Evolutionary conservation across 2,888 invertebrate species (phyloP), one percentile per base, ranked within the genome.

Genomic region (Cataglyphis altisquamis): DNA sequence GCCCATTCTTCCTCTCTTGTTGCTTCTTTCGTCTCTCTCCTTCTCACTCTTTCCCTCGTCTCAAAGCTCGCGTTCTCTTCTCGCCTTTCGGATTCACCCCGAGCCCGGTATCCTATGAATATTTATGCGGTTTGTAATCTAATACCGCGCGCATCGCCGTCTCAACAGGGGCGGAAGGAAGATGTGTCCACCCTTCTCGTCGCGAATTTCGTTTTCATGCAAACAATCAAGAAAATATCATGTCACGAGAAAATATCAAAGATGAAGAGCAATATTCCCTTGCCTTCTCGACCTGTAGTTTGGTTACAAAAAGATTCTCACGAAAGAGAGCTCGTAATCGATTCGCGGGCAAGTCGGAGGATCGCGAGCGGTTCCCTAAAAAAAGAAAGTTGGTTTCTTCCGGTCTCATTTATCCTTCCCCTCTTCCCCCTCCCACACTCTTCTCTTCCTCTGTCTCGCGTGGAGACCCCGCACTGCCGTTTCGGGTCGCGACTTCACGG

Each of bases 111-210:
- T 70, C 83, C 89, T 88, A 93, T 93, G 93, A 92, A 93, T 93
- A 93, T 93, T 93, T 93, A 93, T 92, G 88, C 78, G 68, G 70
- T 57, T 68, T 74, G 88, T 88, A 89, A 90, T 91, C 91, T 88
- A 91, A 91, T 90, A 88, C 89, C 48, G 41, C 55, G 68, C 52
- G 45, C 75, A 72, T 62, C 63, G 68, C 80, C 62, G 85, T 52
- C 57, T 72, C 68, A 45, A 32, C 52, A 45, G 62, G 80, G 67
- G 48, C 63, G 52, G 82, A 85, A 85, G 80, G 73, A 86, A 81
- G 60, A 72, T 41, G 73, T 55, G 73, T 45, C 66, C 83, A 68
- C 74, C 84, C 80, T 41, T 78, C 68, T 75, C 85, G 66, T 70
- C 57, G 63, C 48, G 75, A 72, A 62, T 73, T 67, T 73, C 72